Evolutionary conservation across 2,888 invertebrate genomes (phyloP).

Genomic region (Liopterus haemorrhoidalis): DNA sequence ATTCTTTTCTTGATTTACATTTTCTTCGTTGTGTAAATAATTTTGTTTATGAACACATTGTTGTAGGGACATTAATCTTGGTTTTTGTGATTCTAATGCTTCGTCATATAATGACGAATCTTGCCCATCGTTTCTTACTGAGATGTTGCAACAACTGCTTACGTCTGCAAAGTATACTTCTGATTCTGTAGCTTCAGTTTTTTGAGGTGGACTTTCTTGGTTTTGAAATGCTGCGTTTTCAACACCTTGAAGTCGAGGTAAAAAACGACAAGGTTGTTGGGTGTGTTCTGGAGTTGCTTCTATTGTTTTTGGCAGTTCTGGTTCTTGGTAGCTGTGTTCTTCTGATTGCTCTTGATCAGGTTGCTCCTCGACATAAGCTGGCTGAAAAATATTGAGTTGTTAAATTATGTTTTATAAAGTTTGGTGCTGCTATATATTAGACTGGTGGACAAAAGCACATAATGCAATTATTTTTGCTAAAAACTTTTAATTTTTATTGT

Average conservation of each 20-base stretch:
- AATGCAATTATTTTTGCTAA: too few relatives aligned
- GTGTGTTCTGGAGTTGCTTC: conserved; percentile 32
- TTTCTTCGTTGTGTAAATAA: conserved; percentile 30
- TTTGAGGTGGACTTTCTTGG: conserved; percentile 54
- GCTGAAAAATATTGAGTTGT: conserved; percentile 30
- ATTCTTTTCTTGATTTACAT: conserved; percentile 33
- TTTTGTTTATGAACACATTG: conserved; percentile 43
- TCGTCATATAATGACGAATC: conserved; percentile 56
- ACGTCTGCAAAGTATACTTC: conserved; percentile 84
- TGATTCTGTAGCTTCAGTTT: conserved; percentile 63
- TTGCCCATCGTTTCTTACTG: conserved; percentile 53
- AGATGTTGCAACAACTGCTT: conserved; percentile 75
- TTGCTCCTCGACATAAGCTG: conserved; percentile 32
- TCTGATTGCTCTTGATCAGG: conserved; percentile 37
- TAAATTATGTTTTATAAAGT: conserved; percentile 48
- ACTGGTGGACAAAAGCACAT: too few relatives aligned
- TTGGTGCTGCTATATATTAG: conserved; percentile 29
- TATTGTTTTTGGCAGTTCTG: conserved; percentile 34
- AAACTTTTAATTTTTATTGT: too few relatives aligned
- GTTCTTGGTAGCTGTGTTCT: conserved; percentile 44
- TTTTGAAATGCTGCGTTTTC: conserved; percentile 74
- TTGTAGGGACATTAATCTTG: conserved; percentile 42
- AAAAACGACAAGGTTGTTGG: conserved; percentile 40
- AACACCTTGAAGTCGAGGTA: conserved; percentile 60
- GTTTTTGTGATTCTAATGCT: conserved; percentile 46